Base-by-base conservation (phyloP, 2,888 invertebrate genomes). In the Cephus sareptanus region DNA sequence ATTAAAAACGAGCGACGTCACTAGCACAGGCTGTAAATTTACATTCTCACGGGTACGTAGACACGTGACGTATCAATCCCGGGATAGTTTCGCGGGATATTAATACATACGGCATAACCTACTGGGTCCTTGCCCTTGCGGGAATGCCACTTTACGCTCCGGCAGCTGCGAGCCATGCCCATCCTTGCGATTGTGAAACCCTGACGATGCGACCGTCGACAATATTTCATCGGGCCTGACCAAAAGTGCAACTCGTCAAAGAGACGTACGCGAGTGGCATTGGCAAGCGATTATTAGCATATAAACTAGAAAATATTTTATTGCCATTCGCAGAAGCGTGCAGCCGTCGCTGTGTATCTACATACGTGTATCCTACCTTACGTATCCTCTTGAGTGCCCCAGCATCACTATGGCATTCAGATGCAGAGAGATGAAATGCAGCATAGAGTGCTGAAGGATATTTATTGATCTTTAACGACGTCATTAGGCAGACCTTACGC, bases 231-330 rank as follows among this genome's bases (percentile, higher is more conserved):
- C 75, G 73, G 74, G 69, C 78, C 76, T 78, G 56, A 23, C 69
- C 70, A 77, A 75, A 77, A 70, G 77, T 33, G 71, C 71, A 75
- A 77, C 68, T 75, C 75, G 70, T 77, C 77, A 69, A 34, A 31
- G 71, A 13, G 71, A 71, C 31, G 31, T 34, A 74, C 69, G 69
- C 56, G 75, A 75, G 40, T 33, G 69, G 69, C 69, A 70, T 71
- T 31, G 77, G 77, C 34, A 70, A 74, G 75, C 77, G 75, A 77
- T 77, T 77, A 85, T 85, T 85, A 83, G 83, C 85, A 85, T 85
- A 84, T 83, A 84, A 85, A 85, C 84, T 84, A 85, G 84, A 84
- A 84, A 83, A 83, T 84, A 81, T 84, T 85, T 84, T 84, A 84
- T 83, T 81, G 79, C 83, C 75, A 77, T 83, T 80, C 80, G 75